Evolutionary conservation across 1,140 invertebrate species (phyloP).

Genomic region (Prorops nasuta): DNA sequence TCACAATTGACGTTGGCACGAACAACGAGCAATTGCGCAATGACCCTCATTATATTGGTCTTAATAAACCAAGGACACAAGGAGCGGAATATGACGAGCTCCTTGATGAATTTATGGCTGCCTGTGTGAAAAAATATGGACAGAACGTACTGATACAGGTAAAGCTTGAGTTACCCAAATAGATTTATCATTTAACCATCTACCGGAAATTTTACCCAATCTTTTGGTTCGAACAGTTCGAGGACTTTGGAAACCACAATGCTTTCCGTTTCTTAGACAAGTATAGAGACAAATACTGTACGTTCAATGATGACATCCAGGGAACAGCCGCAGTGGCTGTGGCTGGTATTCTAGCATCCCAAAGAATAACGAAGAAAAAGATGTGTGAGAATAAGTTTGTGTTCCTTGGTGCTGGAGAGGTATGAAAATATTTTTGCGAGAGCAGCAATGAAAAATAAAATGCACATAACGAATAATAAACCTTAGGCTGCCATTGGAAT

Average conservation of each 20-base stretch:
- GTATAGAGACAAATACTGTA: slow-evolving; percentile 85
- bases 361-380: slow-evolving; percentile 74
- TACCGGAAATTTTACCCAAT: slow-evolving; percentile 6
- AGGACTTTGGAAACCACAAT: slow-evolving; percentile 94
- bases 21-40: slow-evolving; percentile 85
- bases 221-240: slow-evolving; percentile 85
- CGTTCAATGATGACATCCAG: slow-evolving; percentile 97
- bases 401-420: slow-evolving; percentile 90
- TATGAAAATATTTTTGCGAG: slow-evolving; percentile 33
- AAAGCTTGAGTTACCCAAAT: too few relatives aligned
- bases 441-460: background rate
- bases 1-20: slow-evolving; percentile 90
- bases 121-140: slow-evolving; percentile 86
- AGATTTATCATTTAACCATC: too few relatives aligned
- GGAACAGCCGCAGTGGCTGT: slow-evolving; percentile 92
- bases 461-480: background rate
- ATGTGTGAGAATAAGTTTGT: slow-evolving; percentile 82
- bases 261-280: slow-evolving; percentile 88
- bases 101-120: slow-evolving; percentile 97
- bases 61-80: slow-evolving; percentile 80
- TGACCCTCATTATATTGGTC: slow-evolving; percentile 94
- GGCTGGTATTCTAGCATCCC: slow-evolving; percentile 82
- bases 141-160: slow-evolving; percentile 85
- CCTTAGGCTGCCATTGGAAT: slow-evolving; percentile 82
- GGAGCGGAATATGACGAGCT: slow-evolving; percentile 92